Evolutionary conservation across 2,888 invertebrate species (phyloP).

Genomic region (Aspidiotus rigidus): DNA sequence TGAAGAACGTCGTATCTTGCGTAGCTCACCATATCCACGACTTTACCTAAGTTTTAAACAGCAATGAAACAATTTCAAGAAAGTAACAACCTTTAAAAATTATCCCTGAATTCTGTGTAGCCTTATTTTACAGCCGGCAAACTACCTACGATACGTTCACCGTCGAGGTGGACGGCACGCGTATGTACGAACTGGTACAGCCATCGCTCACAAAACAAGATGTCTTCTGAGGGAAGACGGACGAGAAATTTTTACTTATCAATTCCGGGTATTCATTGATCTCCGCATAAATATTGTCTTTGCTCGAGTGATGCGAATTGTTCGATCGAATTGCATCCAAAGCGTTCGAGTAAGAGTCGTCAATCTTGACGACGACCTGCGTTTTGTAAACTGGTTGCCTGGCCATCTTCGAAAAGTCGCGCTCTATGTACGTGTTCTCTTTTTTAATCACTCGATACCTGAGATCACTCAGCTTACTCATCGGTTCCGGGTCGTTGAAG

Average conservation of each 20-base stretch:
- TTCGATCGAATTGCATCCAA: constrained; percentile 37
- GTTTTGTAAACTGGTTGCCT: constrained; percentile 37
- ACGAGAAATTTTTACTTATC: background rate
- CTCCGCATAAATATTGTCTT: constrained; percentile 44
- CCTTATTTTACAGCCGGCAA: no score
- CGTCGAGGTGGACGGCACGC: constrained; percentile 22
- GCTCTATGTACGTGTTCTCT: constrained; percentile 24
- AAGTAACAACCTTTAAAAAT: no score
- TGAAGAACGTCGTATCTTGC: no score
- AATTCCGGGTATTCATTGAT: constrained; percentile 41
- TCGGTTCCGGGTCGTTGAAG: background rate
- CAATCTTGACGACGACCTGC: constrained; percentile 35
- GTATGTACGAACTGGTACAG: constrained; percentile 21
- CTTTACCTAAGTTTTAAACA: no score
- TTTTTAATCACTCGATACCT: constrained; percentile 36
- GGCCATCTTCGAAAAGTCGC: constrained; percentile 17
- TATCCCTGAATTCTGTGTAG: no score
- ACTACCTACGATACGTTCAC: constrained; percentile 21
- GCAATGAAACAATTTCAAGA: no score
- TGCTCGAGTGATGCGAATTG: constrained; percentile 15
- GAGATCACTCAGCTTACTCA: constrained; percentile 3
- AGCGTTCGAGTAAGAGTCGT: constrained; percentile 43
- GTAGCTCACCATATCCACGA: no score
- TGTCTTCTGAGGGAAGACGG: constrained; percentile 12
- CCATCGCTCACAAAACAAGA: constrained; percentile 16